Percentiles rank a stretch among this genome's conserved stretches.
Evolutionary conservation across 1,140 invertebrate species (phyloP).

Genomic region (Heliothis virescens): DNA sequence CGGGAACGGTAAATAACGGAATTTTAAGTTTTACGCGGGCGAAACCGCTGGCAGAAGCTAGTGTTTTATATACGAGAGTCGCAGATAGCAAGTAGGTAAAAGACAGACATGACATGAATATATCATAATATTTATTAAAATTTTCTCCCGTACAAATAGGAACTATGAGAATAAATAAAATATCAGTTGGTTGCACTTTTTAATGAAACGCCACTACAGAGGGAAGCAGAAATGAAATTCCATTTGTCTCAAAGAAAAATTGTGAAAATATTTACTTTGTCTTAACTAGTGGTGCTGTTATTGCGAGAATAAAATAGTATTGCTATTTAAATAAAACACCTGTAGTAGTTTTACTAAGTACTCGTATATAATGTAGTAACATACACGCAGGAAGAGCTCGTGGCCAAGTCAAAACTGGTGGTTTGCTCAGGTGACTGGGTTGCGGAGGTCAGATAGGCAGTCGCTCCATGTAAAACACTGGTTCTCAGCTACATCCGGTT

Average conservation of each 20-base stretch:
- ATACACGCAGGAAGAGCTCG: no score
- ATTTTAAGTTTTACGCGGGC: no score
- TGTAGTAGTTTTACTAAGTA: no score
- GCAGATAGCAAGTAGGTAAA: background rate
- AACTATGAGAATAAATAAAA: background rate
- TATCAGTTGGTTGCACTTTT: background rate
- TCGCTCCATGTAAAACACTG: no score
- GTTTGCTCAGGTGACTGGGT: no score
- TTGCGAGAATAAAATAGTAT: background rate
- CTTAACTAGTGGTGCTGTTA: background rate
- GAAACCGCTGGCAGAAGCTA: no score
- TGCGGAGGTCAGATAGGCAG: no score
- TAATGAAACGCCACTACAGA: background rate
- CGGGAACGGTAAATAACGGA: no score
- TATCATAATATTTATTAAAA: background rate
- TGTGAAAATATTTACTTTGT: background rate
- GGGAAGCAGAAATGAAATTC: slow-evolving; percentile 24
- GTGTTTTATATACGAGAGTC: background rate
- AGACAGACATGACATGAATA: background rate
- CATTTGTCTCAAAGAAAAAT: slow-evolving; percentile 21
- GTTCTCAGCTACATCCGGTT: no score
- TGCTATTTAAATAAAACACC: background rate
- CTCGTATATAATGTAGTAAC: no score
- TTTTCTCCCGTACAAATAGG: background rate
- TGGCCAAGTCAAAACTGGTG: no score